Base-by-base conservation (phyloP, 2,797 vertebrate species). In the Gambelia wislizenii region DNA sequence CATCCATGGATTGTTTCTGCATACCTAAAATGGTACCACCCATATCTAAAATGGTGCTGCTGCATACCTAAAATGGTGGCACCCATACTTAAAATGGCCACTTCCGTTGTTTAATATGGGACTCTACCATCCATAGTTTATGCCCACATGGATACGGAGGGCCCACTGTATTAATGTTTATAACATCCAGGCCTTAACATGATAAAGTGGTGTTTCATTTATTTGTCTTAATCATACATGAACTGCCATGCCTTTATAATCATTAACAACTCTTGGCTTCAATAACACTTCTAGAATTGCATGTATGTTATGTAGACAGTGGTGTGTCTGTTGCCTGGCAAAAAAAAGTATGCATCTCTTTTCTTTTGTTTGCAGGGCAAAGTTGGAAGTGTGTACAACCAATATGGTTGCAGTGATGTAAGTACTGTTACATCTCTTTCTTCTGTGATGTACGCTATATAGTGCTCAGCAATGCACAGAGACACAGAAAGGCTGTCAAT, bases 331-430 rank as follows among this genome's bases (percentile, higher is more conserved):
- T 52, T 39, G 47, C 1, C 25, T 78, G 61, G 10, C 22, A 56
- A 80, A 36, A 85, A 20, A 18, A n/a, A 70, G 2, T 49, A 75
- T 47, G 22, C 20, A 79, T 4, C 61, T 87, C 30, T 67, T 79
- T n/a, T 47, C 14, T 78, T 22, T 85, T 74, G 7, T 27, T 61
- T 4, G 10, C 69, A 89, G 88, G 77, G 78, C 64, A 84, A 42
- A 81, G 33, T n/a, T 27, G 69, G 64, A 81, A 61, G 44, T 44
- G 77, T 86, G 27, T 89, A 86, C 44, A 81, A 52, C 36, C 27
- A 82, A 44, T 81, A 85, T 44, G 77, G 67, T 16, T 89, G 84
- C 69, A 69, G 69, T 82, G 84, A 89, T 89, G 88, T 89, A 86
- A 89, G 88, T 86, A 47, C 27, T 89, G 6, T 30, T 56, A 47